phyloP scores from a whole-genome alignment of 2,888 invertebrate genomes.

The Sisyra terminalis region DNA sequence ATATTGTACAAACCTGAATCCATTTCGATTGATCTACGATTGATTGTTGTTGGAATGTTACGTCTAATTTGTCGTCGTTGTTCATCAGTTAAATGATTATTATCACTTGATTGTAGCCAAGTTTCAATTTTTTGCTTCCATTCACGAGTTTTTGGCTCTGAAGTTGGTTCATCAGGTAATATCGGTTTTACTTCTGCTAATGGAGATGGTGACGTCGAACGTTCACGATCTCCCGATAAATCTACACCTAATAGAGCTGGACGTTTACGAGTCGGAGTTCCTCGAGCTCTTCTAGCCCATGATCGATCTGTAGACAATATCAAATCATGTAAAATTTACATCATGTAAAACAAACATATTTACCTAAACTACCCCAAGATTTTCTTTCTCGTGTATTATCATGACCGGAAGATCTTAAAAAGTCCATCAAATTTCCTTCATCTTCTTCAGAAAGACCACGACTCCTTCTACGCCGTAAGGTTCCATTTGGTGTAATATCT shows the following conservation, averaged over 20 bases:
- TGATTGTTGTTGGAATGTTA: constrained; percentile 33
- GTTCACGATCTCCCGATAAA: constrained; percentile 53
- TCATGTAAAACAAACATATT: constrained; percentile 9
- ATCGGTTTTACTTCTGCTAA: constrained; percentile 34
- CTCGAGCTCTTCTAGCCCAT: constrained; percentile 67
- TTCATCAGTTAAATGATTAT: constrained; percentile 55
- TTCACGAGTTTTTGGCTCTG: constrained; percentile 43
- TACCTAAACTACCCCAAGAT: constrained; percentile 73
- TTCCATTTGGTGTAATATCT: constrained; percentile 83
- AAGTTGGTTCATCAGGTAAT: constrained; percentile 26
- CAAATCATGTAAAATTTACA: neutral
- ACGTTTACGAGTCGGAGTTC: constrained; percentile 54
- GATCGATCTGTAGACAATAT: constrained; percentile 49
- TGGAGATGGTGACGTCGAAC: constrained; percentile 51
- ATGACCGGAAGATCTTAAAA: constrained; percentile 60
- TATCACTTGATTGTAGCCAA: constrained; percentile 78
- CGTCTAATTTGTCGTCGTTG: constrained; percentile 46
- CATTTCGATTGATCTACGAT: constrained; percentile 66
- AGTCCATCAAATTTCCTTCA: constrained; percentile 74
- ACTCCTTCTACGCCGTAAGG: constrained; percentile 62
- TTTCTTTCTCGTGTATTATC: constrained; percentile 59
- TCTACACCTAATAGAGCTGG: constrained; percentile 61
- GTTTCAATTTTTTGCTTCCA: constrained; percentile 85
- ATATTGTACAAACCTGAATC: constrained; percentile 74
- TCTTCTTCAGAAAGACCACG: constrained; percentile 69